Percentiles rank a stretch among this genome's conserved stretches.
Evolutionary conservation across 2,888 invertebrate genomes (phyloP).

Genomic region (Archips crataeganus): DNA sequence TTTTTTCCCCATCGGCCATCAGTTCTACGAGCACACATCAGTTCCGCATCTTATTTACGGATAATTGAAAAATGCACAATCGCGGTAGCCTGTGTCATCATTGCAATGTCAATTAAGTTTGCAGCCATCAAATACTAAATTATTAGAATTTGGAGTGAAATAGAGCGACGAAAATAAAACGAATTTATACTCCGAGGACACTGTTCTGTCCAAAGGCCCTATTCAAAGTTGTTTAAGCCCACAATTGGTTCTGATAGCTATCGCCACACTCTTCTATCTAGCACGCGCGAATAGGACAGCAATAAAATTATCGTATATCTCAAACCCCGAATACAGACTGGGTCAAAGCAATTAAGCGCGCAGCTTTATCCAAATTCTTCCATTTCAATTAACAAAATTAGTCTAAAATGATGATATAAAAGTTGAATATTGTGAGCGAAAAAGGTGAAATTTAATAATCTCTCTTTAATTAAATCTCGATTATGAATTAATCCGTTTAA

Average conservation of each 20-base stretch:
- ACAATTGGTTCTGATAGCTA: conserved; percentile 33
- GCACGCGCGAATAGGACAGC: neutral
- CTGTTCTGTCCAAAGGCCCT: conserved; percentile 22
- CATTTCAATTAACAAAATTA: conserved; percentile 38
- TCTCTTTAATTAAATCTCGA: conserved; percentile 15
- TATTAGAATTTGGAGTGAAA: neutral
- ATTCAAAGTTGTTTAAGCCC: conserved; percentile 37
- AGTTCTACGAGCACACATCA: no score
- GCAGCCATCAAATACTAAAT: neutral
- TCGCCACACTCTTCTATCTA: conserved; percentile 9
- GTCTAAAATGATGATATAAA: conserved; percentile 17
- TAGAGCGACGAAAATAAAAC: conserved; percentile 5
- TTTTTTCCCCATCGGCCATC: neutral
- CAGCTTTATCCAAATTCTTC: conserved; percentile 34
- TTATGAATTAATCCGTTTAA: conserved; percentile 12
- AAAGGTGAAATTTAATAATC: conserved; percentile 18
- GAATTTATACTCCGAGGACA: conserved; percentile 12
- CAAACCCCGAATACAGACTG: conserved; percentile 25
- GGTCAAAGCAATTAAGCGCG: conserved; percentile 36
- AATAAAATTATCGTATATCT: conserved; percentile 29
- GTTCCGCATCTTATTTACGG: no score
- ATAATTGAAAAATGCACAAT: neutral
- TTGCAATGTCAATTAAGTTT: neutral
- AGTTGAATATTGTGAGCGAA: conserved; percentile 7
- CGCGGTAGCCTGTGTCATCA: neutral